phyloP scores from a whole-genome alignment of 2,113 vertebrate genomes.

The Corythaeola cristata region DNA sequence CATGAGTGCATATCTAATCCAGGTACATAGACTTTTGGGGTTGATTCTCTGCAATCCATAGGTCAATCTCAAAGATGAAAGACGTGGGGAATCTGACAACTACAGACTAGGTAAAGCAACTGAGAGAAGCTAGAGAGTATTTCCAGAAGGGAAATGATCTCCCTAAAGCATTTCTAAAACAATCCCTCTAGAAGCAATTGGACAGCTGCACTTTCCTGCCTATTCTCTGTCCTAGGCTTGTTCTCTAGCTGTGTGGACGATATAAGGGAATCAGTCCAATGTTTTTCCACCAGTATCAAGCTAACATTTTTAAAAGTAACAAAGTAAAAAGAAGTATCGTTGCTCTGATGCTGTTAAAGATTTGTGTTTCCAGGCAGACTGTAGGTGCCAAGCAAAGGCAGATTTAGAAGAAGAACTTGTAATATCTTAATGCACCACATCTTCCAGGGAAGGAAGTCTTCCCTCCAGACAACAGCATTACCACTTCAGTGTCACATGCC shows the following conservation, averaged over 20 bases:
- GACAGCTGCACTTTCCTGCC: neutral
- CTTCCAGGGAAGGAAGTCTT: neutral
- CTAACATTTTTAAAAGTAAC: neutral
- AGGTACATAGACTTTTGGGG: neutral
- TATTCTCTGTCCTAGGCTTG: neutral
- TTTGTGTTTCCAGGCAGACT: neutral
- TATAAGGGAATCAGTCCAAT: neutral
- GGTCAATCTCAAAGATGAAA: neutral
- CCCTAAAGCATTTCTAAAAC: neutral
- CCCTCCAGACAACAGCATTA: neutral
- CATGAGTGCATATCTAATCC: neutral
- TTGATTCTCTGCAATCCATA: neutral
- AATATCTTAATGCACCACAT: neutral
- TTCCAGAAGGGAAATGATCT: neutral
- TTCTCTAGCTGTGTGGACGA: neutral
- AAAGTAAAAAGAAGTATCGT: neutral
- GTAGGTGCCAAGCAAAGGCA: neutral
- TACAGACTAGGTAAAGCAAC: neutral
- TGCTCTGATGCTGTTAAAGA: neutral
- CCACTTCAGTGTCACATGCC: neutral
- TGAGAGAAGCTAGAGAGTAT: neutral
- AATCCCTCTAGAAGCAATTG: neutral
- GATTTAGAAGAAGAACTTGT: neutral
- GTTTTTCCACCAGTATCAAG: neutral
- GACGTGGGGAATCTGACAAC: neutral